Percentiles rank a stretch among this genome's conserved stretches.
These are phyloP conservation scores for Clamator glandarius DNA, from an alignment of 2,797 vertebrate species.

Conservation along the genomic window DNA sequence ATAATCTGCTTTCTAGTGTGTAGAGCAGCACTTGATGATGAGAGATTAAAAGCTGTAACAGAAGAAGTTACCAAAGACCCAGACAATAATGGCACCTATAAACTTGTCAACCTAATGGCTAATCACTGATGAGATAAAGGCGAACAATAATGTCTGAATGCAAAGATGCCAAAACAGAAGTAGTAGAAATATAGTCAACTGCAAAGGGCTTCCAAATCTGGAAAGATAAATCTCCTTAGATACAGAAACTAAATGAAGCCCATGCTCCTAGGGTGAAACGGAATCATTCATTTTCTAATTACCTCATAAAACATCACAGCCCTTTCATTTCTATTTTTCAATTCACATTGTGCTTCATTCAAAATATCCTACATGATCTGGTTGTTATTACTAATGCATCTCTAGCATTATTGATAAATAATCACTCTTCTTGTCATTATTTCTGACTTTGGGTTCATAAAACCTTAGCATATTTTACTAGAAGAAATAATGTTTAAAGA, in stretches of 20 bases:
- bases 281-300: not conserved
- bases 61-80: not conserved
- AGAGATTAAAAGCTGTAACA: not conserved
- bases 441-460: not conserved
- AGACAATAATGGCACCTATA: not conserved
- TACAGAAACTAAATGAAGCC: not conserved
- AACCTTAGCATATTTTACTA: not conserved
- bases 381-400: not conserved
- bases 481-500: not conserved
- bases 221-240: conserved; percentile 12
- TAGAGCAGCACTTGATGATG: not conserved
- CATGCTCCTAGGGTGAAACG: not conserved
- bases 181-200: not conserved
- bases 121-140: not conserved
- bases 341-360: not conserved
- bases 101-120: not conserved
- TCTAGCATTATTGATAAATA: not conserved
- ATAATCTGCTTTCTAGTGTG: not conserved
- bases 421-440: not conserved
- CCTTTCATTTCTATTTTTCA: not conserved
- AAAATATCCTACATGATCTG: not conserved
- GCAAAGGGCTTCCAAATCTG: conserved; percentile 1
- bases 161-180: not conserved
- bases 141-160: not conserved
- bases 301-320: not conserved